These are phyloP conservation scores for Lamellibrachia luymesi DNA, from an alignment of 1,140 invertebrate species.

Conservation along the genomic window DNA sequence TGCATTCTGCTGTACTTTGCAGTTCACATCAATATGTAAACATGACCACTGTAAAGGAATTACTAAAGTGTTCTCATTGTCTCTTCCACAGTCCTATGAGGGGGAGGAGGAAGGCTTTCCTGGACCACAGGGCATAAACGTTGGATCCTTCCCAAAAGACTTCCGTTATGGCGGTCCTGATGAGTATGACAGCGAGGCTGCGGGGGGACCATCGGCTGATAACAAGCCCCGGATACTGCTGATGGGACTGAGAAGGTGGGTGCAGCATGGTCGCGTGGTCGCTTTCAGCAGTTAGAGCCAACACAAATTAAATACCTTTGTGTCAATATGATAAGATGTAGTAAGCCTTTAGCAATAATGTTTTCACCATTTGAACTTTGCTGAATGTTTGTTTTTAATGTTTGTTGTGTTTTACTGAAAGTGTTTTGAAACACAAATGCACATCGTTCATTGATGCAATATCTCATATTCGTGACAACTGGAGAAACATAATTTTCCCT, in stretches of 20 bases:
- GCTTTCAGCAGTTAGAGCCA: neutral
- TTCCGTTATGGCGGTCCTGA: slow-evolving; percentile 80
- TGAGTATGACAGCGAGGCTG: slow-evolving; percentile 69
- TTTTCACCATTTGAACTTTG: no score
- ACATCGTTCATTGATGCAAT: neutral
- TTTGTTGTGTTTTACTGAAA: no score
- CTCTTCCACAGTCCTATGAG: slow-evolving; percentile 57
- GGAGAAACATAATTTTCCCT: no score
- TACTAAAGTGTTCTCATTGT: neutral
- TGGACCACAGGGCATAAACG: slow-evolving; percentile 37
- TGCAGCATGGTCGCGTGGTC: neutral
- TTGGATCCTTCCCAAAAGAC: slow-evolving; percentile 87
- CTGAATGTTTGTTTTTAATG: no score
- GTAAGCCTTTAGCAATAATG: neutral
- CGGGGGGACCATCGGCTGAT: slow-evolving; percentile 34
- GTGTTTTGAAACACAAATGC: no score
- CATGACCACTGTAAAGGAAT: no score
- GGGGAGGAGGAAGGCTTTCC: slow-evolving; percentile 56
- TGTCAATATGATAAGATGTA: neutral
- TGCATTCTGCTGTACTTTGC: no score
- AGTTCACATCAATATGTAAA: no score
- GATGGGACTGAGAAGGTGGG: slow-evolving; percentile 89
- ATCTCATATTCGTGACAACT: neutral
- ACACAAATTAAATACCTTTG: neutral
- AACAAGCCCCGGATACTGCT: slow-evolving; percentile 80